A percentile compares a stretch with the other conserved stretches of the same genome.
phyloP scores from a whole-genome alignment of 2,113 vertebrate genomes.

The Hystrix brachyura region DNA sequence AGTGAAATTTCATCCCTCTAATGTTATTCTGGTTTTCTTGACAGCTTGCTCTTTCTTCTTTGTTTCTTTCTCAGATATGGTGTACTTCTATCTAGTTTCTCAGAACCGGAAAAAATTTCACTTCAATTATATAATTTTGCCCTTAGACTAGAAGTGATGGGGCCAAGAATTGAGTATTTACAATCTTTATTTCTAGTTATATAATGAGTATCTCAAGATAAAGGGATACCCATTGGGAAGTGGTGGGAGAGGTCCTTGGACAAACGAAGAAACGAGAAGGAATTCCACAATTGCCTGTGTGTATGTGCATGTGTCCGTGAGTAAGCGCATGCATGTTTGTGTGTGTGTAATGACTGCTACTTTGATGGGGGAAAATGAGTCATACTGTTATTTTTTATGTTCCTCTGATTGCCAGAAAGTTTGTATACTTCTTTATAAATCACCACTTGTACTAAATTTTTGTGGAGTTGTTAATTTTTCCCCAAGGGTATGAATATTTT shows the following conservation, averaged over 20 bases:
- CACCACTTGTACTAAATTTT: neutral
- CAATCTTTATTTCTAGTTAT: neutral
- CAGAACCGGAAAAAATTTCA: neutral
- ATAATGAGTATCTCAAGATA: neutral
- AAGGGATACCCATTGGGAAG: neutral
- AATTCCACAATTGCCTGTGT: neutral
- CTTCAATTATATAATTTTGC: neutral
- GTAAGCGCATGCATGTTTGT: neutral
- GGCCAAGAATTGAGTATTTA: neutral
- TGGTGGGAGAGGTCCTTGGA: neutral
- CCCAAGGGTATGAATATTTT: constrained; percentile 13
- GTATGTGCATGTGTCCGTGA: neutral
- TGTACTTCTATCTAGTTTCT: neutral
- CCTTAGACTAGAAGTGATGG: neutral
- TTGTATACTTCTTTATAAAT: constrained; percentile 5
- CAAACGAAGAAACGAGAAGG: neutral
- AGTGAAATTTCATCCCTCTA: neutral
- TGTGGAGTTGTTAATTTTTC: neutral
- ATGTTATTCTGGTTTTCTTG: neutral
- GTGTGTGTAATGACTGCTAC: neutral
- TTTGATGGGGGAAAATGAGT: constrained; percentile 55
- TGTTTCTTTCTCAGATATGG: neutral
- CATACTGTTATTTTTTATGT: constrained; percentile 18
- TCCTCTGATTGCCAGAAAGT: constrained; percentile 34
- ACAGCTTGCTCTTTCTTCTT: neutral